Evolutionary conservation across 1,140 invertebrate species (phyloP).

Genomic region (Heliconius congener): DNA sequence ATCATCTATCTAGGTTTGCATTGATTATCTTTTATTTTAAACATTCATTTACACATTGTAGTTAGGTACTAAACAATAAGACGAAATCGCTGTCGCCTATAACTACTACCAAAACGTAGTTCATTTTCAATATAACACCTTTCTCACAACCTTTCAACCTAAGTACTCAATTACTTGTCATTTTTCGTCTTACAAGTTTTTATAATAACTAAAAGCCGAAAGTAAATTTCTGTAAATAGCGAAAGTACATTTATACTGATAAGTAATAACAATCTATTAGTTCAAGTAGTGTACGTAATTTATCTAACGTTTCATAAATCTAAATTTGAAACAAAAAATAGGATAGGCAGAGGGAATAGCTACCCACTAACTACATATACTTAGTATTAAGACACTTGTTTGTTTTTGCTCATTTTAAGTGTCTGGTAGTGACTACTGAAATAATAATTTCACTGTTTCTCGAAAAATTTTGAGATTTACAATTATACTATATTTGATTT

Average conservation of each 20-base stretch:
- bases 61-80: too few relatives aligned
- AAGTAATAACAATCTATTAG: not conserved
- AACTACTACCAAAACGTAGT: not conserved
- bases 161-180: slow-evolving; percentile 25
- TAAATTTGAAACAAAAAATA: too few relatives aligned
- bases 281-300: not conserved
- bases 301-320: not conserved
- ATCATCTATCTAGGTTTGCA: too few relatives aligned
- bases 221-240: not conserved
- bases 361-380: too few relatives aligned
- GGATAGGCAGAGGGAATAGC: too few relatives aligned
- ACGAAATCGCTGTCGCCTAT: not conserved
- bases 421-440: too few relatives aligned
- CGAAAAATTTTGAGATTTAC: too few relatives aligned
- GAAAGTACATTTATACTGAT: not conserved
- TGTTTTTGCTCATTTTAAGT: not conserved
- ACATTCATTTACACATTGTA: too few relatives aligned
- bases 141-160: slow-evolving; percentile 63
- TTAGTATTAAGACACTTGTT: not conserved
- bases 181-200: slow-evolving; percentile 1
- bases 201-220: not conserved
- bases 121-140: slow-evolving; percentile 42
- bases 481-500: too few relatives aligned
- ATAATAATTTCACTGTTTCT: too few relatives aligned
- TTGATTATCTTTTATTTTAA: too few relatives aligned